These are phyloP conservation scores for Porites lobata DNA, from an alignment of 92 coral and sea anemone species.

Conservation along the genomic window DNA sequence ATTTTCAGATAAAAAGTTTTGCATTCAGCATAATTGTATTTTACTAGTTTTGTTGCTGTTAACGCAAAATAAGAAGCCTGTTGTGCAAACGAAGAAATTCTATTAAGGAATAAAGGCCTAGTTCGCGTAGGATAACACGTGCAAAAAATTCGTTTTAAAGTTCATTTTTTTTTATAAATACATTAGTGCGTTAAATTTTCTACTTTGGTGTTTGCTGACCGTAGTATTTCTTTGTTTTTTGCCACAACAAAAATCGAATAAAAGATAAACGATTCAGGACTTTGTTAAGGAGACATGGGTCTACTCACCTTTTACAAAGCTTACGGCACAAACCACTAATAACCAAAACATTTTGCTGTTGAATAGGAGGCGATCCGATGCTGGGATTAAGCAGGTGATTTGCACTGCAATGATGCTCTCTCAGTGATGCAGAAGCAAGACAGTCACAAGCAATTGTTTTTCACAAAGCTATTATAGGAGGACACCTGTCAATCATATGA, in stretches of 20 bases:
- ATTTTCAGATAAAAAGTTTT: too few species aligned
- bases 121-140: too few species aligned
- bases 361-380: neutral
- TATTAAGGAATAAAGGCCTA: too few species aligned
- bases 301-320: slow-evolving; percentile 21
- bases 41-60: neutral
- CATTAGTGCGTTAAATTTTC: too few species aligned
- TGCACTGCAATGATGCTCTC: neutral
- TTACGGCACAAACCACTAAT: neutral
- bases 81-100: neutral
- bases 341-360: neutral
- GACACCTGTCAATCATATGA: neutral
- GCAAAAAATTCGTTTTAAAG: too few species aligned
- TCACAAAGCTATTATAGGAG: too few species aligned
- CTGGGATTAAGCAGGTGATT: neutral
- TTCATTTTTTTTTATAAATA: too few species aligned
- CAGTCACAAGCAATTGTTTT: neutral
- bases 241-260: neutral
- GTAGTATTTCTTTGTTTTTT: neutral
- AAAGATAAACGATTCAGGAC: neutral
- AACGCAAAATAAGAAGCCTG: neutral
- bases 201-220: too few species aligned
- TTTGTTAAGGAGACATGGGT: neutral
- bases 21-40: neutral
- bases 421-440: neutral